Conservation (phyloP, 2,797 vertebrate species). For the Danionella dracula region DNA sequence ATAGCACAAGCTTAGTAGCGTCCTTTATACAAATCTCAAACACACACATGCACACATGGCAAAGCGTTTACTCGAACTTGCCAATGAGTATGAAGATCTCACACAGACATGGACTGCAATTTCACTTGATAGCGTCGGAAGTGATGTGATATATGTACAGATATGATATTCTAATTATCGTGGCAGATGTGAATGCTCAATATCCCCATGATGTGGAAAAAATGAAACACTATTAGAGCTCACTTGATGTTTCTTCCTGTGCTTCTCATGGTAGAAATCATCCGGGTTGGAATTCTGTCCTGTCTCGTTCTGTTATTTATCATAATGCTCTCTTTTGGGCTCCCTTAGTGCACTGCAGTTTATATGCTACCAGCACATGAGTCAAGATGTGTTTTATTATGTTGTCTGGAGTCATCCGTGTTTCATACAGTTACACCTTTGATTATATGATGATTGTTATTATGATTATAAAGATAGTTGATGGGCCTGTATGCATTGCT, state of each 20-base stretch:
- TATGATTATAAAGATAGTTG: constrained; percentile 65
- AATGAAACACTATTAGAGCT: constrained; percentile 48
- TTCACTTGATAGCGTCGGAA: constrained; percentile 22
- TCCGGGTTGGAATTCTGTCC: constrained; percentile 38
- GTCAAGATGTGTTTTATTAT: constrained; percentile 32
- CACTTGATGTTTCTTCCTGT: too few relatives aligned
- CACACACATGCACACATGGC: constrained; percentile 7
- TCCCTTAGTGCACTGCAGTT: constrained; percentile 57
- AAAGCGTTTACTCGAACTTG: too few relatives aligned
- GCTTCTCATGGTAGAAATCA: neutral
- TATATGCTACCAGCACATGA: constrained; percentile 49
- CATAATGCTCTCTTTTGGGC: constrained; percentile 35
- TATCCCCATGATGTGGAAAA: constrained; percentile 37
- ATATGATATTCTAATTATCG: constrained; percentile 42
- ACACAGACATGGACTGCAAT: constrained; percentile 18
- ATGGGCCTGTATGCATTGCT: constrained; percentile 61
- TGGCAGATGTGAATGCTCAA: constrained; percentile 44
- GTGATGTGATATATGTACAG: constrained; percentile 47
- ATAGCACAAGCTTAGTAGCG: constrained; percentile 41
- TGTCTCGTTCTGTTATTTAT: constrained; percentile 51
- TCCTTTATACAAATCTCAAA: constrained; percentile 19
- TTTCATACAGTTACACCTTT: constrained; percentile 65
- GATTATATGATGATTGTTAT: constrained; percentile 68
- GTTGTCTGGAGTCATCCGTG: constrained; percentile 69
- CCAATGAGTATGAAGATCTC: too few relatives aligned